Conservation (phyloP, 2,888 invertebrate genomes). For the Lasioglossum vierecki region DNA sequence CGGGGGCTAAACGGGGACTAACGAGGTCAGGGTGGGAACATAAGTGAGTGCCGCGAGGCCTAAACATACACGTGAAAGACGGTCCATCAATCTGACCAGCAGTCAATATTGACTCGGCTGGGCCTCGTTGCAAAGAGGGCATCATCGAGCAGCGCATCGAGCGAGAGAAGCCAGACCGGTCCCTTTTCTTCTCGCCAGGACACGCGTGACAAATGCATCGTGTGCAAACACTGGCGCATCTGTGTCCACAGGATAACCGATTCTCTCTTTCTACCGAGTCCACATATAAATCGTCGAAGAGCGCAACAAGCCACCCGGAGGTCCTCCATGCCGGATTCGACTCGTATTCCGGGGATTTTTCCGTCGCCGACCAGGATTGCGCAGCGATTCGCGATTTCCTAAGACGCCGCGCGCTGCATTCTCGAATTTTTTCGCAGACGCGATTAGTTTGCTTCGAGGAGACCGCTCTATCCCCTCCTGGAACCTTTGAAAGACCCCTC, state of each 20-base stretch:
- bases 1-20: slow-evolving; percentile 49
- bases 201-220: slow-evolving; percentile 84
- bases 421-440: slow-evolving; percentile 13
- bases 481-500: not conserved
- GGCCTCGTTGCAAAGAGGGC: slow-evolving; percentile 83
- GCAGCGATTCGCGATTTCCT: slow-evolving; percentile 8
- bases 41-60: slow-evolving; percentile 74
- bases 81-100: slow-evolving; percentile 83
- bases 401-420: not conserved
- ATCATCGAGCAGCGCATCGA: slow-evolving; percentile 79
- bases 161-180: slow-evolving; percentile 72
- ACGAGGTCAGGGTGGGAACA: slow-evolving; percentile 70
- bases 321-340: slow-evolving; percentile 21
- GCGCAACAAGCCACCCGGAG: not conserved
- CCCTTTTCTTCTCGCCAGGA: slow-evolving; percentile 80
- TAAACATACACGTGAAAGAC: slow-evolving; percentile 75
- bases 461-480: not conserved
- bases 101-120: slow-evolving; percentile 83
- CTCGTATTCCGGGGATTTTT: slow-evolving; percentile 21
- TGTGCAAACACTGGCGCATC: slow-evolving; percentile 82
- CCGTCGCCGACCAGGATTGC: not conserved
- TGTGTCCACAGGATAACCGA: slow-evolving; percentile 81
- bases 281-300: slow-evolving; percentile 20
- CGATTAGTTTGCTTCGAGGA: not conserved
- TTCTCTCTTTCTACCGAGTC: slow-evolving; percentile 43